Evolutionary conservation across 2,113 vertebrate species (phyloP).

Genomic region (Corythornis vintsioides): DNA sequence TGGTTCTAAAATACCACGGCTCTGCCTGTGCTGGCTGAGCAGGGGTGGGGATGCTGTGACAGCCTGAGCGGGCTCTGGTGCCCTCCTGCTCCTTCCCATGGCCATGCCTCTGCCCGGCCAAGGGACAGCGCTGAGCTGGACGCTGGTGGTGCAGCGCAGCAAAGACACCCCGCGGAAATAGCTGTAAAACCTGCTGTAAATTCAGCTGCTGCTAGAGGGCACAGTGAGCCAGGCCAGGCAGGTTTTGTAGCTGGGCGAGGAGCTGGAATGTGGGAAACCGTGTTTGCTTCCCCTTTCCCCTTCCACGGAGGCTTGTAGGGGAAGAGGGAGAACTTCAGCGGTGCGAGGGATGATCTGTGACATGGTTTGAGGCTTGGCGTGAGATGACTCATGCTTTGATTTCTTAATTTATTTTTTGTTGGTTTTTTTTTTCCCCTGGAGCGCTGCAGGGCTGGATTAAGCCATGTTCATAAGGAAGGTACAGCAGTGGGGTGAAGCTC

Average conservation of each 20-base stretch:
- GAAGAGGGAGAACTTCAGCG: not conserved
- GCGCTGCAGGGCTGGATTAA: conserved; percentile 32
- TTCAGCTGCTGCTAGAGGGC: not conserved
- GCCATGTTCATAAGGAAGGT: not conserved
- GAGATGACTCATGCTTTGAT: not conserved
- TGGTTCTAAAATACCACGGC: not conserved
- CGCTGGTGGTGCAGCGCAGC: not conserved
- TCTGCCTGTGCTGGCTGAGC: not conserved
- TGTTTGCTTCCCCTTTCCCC: not conserved
- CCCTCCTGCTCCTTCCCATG: not conserved
- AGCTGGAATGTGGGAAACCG: not conserved
- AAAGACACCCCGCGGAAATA: accelerated
- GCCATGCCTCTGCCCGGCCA: not conserved
- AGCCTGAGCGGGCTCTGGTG: not conserved
- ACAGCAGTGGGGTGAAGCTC: not conserved
- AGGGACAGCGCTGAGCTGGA: not conserved
- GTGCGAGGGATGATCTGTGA: not conserved
- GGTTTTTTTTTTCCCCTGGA: not conserved
- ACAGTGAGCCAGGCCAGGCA: not conserved
- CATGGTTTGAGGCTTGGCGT: conserved; percentile 6
- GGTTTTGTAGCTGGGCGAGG: not conserved
- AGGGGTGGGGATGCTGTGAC: not conserved
- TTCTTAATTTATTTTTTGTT: not conserved
- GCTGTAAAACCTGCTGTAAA: not conserved
- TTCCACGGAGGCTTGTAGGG: not conserved